Percentiles rank a stretch among this genome's conserved stretches.
phyloP scores from a whole-genome alignment of 2,888 invertebrate species.

The Cephus spinipes region DNA sequence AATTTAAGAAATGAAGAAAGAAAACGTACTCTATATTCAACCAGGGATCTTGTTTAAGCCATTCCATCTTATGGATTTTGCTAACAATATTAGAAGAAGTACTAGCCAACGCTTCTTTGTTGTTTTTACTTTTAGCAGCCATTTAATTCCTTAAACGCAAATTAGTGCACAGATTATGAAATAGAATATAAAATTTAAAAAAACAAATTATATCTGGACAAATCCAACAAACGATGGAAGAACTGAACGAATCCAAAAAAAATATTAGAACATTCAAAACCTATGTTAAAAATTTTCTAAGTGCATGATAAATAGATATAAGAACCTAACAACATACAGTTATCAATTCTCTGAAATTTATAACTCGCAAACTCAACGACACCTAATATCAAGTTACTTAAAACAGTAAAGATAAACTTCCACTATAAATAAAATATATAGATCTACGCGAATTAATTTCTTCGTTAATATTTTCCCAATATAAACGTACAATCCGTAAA shows the following conservation, averaged over 20 bases:
- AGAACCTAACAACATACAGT: not conserved
- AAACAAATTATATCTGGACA: too few relatives aligned
- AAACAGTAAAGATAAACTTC: not conserved
- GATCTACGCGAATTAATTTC: not conserved
- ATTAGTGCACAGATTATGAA: not conserved
- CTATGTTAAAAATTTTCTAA: not conserved
- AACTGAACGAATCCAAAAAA: not conserved
- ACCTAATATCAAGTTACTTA: not conserved
- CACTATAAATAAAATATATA: not conserved
- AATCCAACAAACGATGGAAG: not conserved
- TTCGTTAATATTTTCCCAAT: not conserved
- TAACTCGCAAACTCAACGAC: not conserved
- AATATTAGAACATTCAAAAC: not conserved
- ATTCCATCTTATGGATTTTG: constrained; percentile 47
- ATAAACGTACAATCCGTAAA: not conserved
- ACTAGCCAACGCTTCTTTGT: not conserved
- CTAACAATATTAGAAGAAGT: constrained; percentile 19
- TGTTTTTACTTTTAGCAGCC: not conserved
- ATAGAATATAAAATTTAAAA: too few relatives aligned
- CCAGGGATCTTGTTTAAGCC: constrained; percentile 40
- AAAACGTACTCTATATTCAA: constrained; percentile 27
- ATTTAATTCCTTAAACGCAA: not conserved
- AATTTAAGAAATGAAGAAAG: not conserved
- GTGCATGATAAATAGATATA: not conserved
- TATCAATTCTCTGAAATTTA: not conserved